Evolutionary conservation across 1,140 invertebrate genomes (phyloP), one percentile per base, ranked within the genome.

Genomic region (Drosophila arizonae): DNA sequence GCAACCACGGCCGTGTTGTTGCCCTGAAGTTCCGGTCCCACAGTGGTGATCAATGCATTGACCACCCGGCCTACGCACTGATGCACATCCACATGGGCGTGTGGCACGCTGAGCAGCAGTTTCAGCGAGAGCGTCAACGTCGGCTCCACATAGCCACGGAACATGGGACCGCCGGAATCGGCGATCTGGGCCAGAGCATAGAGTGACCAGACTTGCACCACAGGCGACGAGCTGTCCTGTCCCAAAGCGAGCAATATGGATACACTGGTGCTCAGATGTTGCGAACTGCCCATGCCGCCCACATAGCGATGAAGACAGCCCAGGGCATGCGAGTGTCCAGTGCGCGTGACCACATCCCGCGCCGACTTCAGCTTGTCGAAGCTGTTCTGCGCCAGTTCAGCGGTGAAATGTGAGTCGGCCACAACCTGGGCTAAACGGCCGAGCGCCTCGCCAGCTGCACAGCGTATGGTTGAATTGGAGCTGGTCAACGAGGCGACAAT

Each of bases 81-180:
- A 90, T 99, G 97, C 9, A 99, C 96, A 92, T 99, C 98, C 26
- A 97, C 96, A 84, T 96, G 95, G 52, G 96, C 96, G 36, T 97
- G 96, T 11, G 98, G 96, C 10, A 98, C 97, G 64, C 95, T 96
- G 36, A 99, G 93, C 41, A 99, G 93, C 48, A 99, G 93, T 88
- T 98, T 98, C 24, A 99, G 92, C 26, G 97, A 95, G 24, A 99
- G 93, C 1, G 96, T 96, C 26, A 99, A 92, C 0, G 97, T 97
- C 0, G 97, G 97, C 90, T 99, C 98, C 10, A 99, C 98, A 92
- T 99, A 99, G 13, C 96, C 95, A 24, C 98, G 94, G 93, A 99
- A 99, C 98, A 99, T 99, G 28, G 98, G 98, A 1, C 98, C 98
- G 24, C 98, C 98, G 6, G 98, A 99, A 92, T 99, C 98, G 26